These are phyloP conservation scores for Sakesphorus luctuosus DNA, from an alignment of 2,113 vertebrate species.

Conservation along the genomic window DNA sequence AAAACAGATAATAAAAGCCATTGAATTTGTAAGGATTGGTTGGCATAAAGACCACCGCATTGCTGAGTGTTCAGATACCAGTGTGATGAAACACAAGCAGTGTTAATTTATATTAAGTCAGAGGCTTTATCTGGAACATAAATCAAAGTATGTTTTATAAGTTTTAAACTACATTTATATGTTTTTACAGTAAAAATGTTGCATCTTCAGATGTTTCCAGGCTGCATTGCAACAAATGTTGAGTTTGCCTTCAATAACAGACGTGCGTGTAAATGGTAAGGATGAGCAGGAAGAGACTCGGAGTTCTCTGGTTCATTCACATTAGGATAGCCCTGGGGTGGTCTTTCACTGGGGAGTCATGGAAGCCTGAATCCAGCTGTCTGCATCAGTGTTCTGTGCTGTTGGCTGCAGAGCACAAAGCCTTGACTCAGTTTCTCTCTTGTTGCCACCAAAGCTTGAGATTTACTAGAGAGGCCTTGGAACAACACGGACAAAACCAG, in stretches of 20 bases:
- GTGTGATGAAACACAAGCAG: background rate
- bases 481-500: background rate
- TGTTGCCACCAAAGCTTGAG: background rate
- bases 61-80: background rate
- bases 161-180: slow-evolving; percentile 1
- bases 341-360: background rate
- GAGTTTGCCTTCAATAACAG: background rate
- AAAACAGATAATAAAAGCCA: background rate
- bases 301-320: slow-evolving; percentile 3
- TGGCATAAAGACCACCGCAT: background rate
- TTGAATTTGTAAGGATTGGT: background rate
- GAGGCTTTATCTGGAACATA: background rate
- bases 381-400: background rate
- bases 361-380: slow-evolving; percentile 6
- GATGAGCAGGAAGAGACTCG: background rate
- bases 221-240: background rate
- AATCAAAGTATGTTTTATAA: background rate
- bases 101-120: background rate
- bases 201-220: background rate
- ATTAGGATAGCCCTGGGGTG: background rate
- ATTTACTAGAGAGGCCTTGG: background rate
- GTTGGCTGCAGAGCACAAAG: background rate
- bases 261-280: background rate
- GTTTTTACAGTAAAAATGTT: background rate
- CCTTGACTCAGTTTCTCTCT: background rate